A percentile compares a stretch with the other conserved stretches of the same genome.
Evolutionary conservation across 1,140 invertebrate species (phyloP).

Genomic region (Pectinophora gossypiella): DNA sequence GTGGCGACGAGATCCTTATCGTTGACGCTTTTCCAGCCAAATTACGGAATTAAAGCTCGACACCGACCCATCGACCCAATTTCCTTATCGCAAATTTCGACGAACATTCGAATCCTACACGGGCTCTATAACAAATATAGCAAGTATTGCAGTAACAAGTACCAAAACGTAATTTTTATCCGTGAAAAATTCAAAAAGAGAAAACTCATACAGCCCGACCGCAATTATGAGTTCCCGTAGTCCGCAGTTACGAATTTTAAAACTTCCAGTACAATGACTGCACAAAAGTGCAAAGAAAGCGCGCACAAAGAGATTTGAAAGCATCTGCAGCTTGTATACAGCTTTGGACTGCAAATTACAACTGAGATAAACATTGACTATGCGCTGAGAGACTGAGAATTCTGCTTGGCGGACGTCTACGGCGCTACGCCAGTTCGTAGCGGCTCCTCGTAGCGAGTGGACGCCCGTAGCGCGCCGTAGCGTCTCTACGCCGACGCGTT

Average conservation of each 20-base stretch:
- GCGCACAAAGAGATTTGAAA: slow-evolving; percentile 61
- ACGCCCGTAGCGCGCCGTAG: slow-evolving; percentile 23
- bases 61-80: slow-evolving; percentile 17
- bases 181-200: no score
- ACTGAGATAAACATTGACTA: slow-evolving; percentile 56
- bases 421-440: slow-evolving; percentile 52
- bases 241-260: slow-evolving; percentile 28
- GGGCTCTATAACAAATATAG: no score
- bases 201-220: not conserved
- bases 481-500: slow-evolving; percentile 31
- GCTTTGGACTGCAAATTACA: slow-evolving; percentile 63
- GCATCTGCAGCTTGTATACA: slow-evolving; percentile 61
- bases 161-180: not conserved
- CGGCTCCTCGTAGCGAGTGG: slow-evolving; percentile 39
- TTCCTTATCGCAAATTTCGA: slow-evolving; percentile 12
- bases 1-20: slow-evolving; percentile 52
- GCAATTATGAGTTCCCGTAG: slow-evolving; percentile 13
- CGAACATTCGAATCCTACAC: not conserved
- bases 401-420: slow-evolving; percentile 13
- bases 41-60: slow-evolving; percentile 40
- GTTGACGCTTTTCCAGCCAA: slow-evolving; percentile 44
- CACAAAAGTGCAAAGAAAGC: slow-evolving; percentile 54
- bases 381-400: slow-evolving; percentile 32
- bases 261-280: slow-evolving; percentile 49
- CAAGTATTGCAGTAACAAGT: no score